These are phyloP conservation scores for Avahi laniger DNA, from an alignment of 2,797 vertebrate genomes.

Conservation along the genomic window DNA sequence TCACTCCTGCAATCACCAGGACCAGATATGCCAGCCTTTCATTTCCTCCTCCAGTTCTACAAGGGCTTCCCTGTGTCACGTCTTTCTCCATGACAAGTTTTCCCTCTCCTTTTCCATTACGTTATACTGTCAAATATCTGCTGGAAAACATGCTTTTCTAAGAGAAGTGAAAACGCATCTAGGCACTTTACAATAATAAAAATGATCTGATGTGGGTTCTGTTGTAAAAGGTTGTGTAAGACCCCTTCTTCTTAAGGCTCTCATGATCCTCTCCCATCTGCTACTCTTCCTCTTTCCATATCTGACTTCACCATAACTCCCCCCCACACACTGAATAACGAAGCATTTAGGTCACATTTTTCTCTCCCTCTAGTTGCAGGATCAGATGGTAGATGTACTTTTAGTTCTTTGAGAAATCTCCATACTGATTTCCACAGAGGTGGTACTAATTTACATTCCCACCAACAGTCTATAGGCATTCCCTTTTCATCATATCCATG, in stretches of 20 bases:
- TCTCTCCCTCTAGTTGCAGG: neutral
- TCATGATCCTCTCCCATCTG: neutral
- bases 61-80: neutral
- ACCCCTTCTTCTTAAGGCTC: neutral
- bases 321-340: neutral
- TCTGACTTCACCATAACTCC: neutral
- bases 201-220: neutral
- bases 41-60: neutral
- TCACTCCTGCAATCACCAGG: neutral
- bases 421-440: neutral
- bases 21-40: neutral
- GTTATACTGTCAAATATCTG: neutral
- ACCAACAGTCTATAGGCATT: neutral
- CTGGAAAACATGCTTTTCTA: neutral
- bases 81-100: neutral
- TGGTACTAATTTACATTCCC: neutral
- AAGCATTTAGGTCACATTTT: neutral
- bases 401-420: neutral
- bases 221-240: neutral
- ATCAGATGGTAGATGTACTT: neutral
- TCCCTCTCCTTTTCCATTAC: neutral
- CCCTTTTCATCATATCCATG: neutral
- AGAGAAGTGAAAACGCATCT: neutral
- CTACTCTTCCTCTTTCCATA: neutral
- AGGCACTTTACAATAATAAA: neutral